Conservation (phyloP, 2,797 vertebrate species). For the Diplodus sargus region DNA sequence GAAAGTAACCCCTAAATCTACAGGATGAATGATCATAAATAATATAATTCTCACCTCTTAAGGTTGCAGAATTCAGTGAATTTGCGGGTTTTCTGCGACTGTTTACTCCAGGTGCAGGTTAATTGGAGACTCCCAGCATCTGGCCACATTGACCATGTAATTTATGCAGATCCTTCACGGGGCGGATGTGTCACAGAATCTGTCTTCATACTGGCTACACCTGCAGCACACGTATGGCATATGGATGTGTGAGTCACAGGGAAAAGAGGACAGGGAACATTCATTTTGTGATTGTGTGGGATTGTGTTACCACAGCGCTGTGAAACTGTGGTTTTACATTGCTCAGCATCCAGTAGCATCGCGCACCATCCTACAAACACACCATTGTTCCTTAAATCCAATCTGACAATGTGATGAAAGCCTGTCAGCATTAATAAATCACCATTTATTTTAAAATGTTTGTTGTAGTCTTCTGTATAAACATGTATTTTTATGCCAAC, state of each 20-base stretch:
- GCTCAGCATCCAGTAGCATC: too few relatives aligned
- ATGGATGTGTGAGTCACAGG: too few relatives aligned
- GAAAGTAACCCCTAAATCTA: not conserved
- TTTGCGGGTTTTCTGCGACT: not conserved
- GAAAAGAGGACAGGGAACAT: too few relatives aligned
- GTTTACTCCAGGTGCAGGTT: not conserved
- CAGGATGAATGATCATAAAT: too few relatives aligned
- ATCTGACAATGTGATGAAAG: not conserved
- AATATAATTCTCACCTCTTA: not conserved
- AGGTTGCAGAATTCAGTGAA: not conserved
- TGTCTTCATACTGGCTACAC: not conserved
- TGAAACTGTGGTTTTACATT: too few relatives aligned
- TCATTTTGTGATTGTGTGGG: too few relatives aligned
- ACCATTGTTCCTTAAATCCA: not conserved
- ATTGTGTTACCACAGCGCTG: too few relatives aligned
- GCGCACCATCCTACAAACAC: not conserved
- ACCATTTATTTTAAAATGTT: not conserved
- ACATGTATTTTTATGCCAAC: not conserved
- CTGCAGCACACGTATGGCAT: too few relatives aligned
- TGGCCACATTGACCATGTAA: too few relatives aligned
- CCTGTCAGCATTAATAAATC: not conserved
- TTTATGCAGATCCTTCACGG: too few relatives aligned
- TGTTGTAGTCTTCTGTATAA: too few relatives aligned
- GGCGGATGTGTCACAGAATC: too few relatives aligned
- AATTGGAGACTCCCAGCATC: not conserved